Evolutionary conservation across 2,797 vertebrate species (phyloP).

Genomic region (Catharus ustulatus): DNA sequence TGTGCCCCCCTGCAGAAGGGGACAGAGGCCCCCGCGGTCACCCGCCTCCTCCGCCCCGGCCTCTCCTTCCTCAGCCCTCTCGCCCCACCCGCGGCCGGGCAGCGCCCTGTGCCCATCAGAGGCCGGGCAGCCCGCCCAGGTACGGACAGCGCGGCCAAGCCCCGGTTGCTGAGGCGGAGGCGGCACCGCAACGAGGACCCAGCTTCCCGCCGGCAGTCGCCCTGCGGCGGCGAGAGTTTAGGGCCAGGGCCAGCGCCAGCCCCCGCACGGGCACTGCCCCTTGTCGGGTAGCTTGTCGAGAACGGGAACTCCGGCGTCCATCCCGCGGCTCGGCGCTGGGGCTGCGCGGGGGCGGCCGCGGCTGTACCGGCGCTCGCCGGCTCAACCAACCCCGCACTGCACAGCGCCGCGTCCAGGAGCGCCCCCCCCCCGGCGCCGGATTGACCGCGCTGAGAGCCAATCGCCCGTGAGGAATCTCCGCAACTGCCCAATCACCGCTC

Average conservation of each 20-base stretch:
- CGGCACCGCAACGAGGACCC: neutral
- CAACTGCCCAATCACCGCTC: slow-evolving; percentile 60
- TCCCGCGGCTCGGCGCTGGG: neutral
- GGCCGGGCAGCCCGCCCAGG: neutral
- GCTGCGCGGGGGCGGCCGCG: slow-evolving; percentile 32
- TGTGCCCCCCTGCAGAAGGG: too few relatives aligned
- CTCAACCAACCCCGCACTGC: slow-evolving; percentile 59
- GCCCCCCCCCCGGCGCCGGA: neutral
- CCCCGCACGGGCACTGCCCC: neutral
- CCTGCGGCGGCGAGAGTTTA: neutral
- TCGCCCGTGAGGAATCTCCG: neutral
- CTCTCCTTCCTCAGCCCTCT: neutral
- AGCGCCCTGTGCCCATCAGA: neutral
- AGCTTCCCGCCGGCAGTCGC: neutral
- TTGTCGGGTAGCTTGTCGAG: too few relatives aligned
- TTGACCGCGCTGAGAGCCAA: slow-evolving; percentile 33
- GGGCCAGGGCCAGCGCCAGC: neutral
- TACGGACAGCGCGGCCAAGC: neutral
- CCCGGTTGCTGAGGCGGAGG: neutral
- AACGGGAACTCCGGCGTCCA: slow-evolving; percentile 57
- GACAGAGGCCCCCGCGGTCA: accelerated
- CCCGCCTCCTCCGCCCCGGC: neutral
- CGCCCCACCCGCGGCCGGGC: neutral
- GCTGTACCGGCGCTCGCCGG: slow-evolving; percentile 22
- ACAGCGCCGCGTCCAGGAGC: slow-evolving; percentile 19